Conservation (phyloP, 2,797 vertebrate species). For the Notolabrus celidotus region DNA sequence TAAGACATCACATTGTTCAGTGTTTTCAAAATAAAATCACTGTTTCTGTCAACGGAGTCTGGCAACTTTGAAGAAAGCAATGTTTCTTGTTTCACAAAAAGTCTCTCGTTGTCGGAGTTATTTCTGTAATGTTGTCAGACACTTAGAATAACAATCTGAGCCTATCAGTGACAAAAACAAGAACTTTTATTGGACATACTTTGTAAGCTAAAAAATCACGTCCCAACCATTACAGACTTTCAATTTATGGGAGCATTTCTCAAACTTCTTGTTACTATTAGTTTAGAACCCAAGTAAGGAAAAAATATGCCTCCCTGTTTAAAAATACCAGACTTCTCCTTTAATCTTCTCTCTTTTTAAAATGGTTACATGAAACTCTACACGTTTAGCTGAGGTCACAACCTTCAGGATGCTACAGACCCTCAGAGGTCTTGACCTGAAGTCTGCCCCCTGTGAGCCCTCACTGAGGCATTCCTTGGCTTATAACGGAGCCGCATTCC, state of each 20-base stretch:
- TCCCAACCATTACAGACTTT: too few species aligned
- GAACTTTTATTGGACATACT: too few species aligned
- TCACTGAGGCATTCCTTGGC: slow-evolving; percentile 20
- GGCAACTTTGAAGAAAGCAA: too few species aligned
- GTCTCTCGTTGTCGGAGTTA: too few species aligned
- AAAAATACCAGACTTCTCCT: neutral
- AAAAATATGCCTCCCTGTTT: neutral
- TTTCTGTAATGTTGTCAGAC: too few species aligned
- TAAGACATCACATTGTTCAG: too few species aligned
- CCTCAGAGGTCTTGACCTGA: slow-evolving; percentile 34
- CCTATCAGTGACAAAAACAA: too few species aligned
- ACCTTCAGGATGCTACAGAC: slow-evolving; percentile 3
- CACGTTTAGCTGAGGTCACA: slow-evolving; percentile 11
- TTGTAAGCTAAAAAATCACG: too few species aligned
- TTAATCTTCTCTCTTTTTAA: neutral
- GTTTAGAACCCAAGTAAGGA: neutral
- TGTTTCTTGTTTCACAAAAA: too few species aligned
- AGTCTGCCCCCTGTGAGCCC: slow-evolving; percentile 1
- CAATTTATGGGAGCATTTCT: neutral
- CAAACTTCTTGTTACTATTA: neutral
- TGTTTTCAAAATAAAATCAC: too few species aligned
- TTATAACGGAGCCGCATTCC: slow-evolving; percentile 4
- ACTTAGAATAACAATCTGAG: too few species aligned
- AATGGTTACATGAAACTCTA: neutral
- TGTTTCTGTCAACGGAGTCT: too few species aligned